Evolutionary conservation across 2,888 invertebrate genomes (phyloP), one percentile per base, ranked within the genome.

Genomic region (Trypoxylon attenuatum): DNA sequence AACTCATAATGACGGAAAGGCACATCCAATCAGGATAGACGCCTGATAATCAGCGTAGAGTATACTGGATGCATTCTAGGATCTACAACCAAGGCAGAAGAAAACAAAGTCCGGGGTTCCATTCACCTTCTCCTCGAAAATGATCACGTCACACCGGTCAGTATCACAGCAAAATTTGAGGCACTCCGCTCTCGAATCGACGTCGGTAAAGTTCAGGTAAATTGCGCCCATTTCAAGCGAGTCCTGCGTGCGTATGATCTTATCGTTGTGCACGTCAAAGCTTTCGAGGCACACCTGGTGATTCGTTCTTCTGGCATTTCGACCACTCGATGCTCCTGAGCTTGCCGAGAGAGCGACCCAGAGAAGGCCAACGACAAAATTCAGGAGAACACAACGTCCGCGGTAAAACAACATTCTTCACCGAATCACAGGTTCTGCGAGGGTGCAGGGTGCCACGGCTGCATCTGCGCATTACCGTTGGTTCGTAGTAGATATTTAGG

Each of bases 191-290:
- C 94, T 91, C 52, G 94, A 91, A 75, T 93, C 92, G 81, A 96
- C 89, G 86, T 96, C 95, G 69, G 94, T 91, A 86, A 95, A 96
- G 83, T 94, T 95, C 46, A 97, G 88, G 88, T 94, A 96, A 83
- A 94, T 93, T 52, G 96, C 97, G 53, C 97, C 96, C 91, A 96
- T 92, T 51, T 92, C 92, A 81, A 93, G 91, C 0, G 96, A 96
- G 87, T 96, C 96, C 82, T 95, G 94, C 1, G 96, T 96, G 81
- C 95, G 91, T 82, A 97, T 97, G 80, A 97, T 97, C 86, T 95
- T 96, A 87, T 96, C 94, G 80, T 91, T 91, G 87, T 95, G 95
- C 71, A 96, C 91, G 87, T 95, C 94, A 87, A 96, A 96, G 87
- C 92, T 92, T 76, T 92, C 90, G 79, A 91, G 89, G 88, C 94